Base-by-base conservation (phyloP, 1,140 invertebrate genomes). In the Cyclargus thomasi region DNA sequence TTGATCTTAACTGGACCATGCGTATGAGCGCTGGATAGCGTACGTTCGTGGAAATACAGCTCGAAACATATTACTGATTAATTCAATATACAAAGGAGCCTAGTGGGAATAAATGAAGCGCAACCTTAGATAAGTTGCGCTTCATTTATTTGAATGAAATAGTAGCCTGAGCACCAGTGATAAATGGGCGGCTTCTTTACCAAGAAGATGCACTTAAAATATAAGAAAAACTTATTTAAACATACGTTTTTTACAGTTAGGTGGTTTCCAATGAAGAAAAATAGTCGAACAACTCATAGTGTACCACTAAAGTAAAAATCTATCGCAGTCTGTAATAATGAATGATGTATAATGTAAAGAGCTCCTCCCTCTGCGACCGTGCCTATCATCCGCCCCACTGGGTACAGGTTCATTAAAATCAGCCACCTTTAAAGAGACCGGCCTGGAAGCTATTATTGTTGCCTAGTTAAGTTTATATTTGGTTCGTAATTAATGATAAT, bases 1-100 rank as follows among this genome's bases (percentile, higher is more conserved):
- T 90, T 90, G 85, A 84, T 82, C 75, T 81, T 72, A 81, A 81
- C 67, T 77, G 74, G 71, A 72, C 68, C 66, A 66, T 20, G 55
- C 67, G 67, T 53, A 64, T 39, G 21, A 53, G 64, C 64, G 17
- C 36, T 21, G n/a, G 64, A 53, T 16, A 53, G 18, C 14, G 20
- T 53, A 22, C 64, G 53, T 47, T 22, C 64, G 39, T 47, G 11
- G 39, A 0, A 29, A 47, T 47, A 47, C 39, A 47, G 14, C 39
- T 47, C 3, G 39, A 0, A 47, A 29, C 29, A 29, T 29, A 29
- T 14, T 47, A 3, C 39, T 47, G 39, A 47, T 47, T 47, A 47
- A 47, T 11, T 47, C 10, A 47, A 47, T 47, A 47, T 8, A 47
- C 39, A 47, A 47, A 47, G 39, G 39, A 8, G 39, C 14, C 39